phyloP scores from a whole-genome alignment of 2,888 invertebrate genomes.

The Drosophila putrida region DNA sequence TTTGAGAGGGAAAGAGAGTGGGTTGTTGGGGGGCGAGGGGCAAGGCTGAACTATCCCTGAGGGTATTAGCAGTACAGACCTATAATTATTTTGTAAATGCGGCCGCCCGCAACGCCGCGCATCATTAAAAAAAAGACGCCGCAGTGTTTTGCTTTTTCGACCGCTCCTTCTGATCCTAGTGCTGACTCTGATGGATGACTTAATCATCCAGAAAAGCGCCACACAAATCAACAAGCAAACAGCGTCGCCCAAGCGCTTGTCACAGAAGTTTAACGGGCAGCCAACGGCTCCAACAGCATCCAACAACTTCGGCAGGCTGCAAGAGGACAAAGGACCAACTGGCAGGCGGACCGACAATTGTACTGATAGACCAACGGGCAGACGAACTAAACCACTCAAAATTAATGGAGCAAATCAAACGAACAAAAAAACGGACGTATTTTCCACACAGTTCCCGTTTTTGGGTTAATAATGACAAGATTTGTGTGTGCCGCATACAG shows the following conservation, averaged over 20 bases:
- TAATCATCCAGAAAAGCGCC: slow-evolving; percentile 78
- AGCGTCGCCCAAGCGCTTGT: slow-evolving; percentile 49
- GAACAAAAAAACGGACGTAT: slow-evolving; percentile 59
- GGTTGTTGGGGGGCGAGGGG: not conserved
- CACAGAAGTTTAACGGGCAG: slow-evolving; percentile 68
- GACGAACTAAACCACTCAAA: slow-evolving; percentile 54
- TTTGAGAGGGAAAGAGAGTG: too few relatives aligned
- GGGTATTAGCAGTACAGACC: slow-evolving; percentile 35
- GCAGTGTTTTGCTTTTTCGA: slow-evolving; percentile 27
- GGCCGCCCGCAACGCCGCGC: slow-evolving; percentile 60
- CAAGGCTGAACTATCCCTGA: slow-evolving; percentile 1
- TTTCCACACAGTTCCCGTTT: slow-evolving; percentile 13
- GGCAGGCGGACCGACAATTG: not conserved
- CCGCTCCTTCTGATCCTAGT: slow-evolving; percentile 8
- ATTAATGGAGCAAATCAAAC: slow-evolving; percentile 78
- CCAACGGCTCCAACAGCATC: slow-evolving; percentile 21
- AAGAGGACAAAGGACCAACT: slow-evolving; percentile 1
- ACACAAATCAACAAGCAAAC: slow-evolving; percentile 73
- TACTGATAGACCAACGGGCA: slow-evolving; percentile 13
- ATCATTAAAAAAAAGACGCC: slow-evolving; percentile 61
- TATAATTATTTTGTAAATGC: slow-evolving; percentile 63
- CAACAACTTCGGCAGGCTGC: slow-evolving; percentile 7
- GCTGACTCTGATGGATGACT: slow-evolving; percentile 70
- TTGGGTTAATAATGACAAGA: slow-evolving; percentile 76
- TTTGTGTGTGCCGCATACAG: slow-evolving; percentile 76